Conservation (phyloP, 2,888 invertebrate genomes). For the Amblyteles armatorius region DNA sequence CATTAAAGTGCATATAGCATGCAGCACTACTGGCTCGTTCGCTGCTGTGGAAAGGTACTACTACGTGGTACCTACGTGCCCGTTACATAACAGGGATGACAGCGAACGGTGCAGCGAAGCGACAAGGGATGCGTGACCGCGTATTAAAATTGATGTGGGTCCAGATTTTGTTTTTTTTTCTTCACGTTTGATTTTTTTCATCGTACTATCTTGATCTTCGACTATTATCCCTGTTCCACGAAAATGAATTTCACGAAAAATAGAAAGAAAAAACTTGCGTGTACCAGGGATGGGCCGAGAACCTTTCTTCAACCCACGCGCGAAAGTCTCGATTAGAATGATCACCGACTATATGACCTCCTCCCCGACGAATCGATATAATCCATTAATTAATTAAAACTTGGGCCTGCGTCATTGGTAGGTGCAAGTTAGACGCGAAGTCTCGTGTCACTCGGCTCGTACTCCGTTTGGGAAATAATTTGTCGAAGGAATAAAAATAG, state of each 20-base stretch:
- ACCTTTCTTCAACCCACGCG: background rate
- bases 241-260: background rate
- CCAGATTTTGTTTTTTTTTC: background rate
- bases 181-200: background rate
- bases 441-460: background rate
- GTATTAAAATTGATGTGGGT: background rate
- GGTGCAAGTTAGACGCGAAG: slow-evolving; percentile 24
- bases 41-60: slow-evolving; percentile 36
- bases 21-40: slow-evolving; percentile 20
- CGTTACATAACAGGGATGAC: slow-evolving; percentile 19
- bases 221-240: background rate
- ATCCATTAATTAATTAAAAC: slow-evolving; percentile 37
- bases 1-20: slow-evolving; percentile 59
- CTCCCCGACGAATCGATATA: slow-evolving; percentile 1
- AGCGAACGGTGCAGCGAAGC: background rate
- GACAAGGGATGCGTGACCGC: slow-evolving; percentile 30
- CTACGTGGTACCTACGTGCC: slow-evolving; percentile 19
- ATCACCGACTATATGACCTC: background rate
- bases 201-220: background rate
- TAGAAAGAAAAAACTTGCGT: background rate
- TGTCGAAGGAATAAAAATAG: slow-evolving; percentile 9
- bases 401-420: slow-evolving; percentile 33
- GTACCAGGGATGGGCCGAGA: background rate
- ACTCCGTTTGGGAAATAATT: background rate
- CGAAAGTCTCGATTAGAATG: background rate